Conservation (phyloP, 2,113 vertebrate species). For the Nesospiza acunhae region DNA sequence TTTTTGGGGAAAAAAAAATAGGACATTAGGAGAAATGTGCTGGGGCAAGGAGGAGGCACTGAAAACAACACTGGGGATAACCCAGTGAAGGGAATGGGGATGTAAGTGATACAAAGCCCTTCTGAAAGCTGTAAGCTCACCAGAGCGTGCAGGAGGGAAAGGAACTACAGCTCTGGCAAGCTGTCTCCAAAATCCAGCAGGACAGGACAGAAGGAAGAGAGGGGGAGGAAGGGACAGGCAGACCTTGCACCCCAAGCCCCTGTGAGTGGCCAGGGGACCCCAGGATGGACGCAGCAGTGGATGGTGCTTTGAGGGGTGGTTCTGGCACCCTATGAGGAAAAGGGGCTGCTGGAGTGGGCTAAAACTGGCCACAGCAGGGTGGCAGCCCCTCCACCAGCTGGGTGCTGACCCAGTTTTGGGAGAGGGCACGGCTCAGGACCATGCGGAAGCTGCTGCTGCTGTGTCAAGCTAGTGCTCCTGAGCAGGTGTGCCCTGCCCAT, state of each 20-base stretch:
- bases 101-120: background rate
- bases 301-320: background rate
- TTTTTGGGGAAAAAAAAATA: background rate
- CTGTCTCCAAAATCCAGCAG: background rate
- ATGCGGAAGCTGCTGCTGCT: accelerated
- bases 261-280: no score
- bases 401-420: background rate
- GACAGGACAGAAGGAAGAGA: background rate
- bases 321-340: background rate
- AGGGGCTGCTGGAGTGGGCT: background rate
- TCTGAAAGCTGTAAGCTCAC: background rate
- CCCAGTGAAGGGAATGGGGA: background rate
- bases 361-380: background rate
- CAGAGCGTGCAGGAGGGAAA: background rate
- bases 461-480: accelerated
- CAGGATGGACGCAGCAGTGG: accelerated
- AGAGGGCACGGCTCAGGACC: accelerated
- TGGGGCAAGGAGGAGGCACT: background rate
- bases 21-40: background rate
- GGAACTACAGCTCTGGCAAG: background rate
- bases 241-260: background rate
- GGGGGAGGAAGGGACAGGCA: background rate
- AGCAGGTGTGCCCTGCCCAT: background rate
- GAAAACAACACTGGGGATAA: background rate
- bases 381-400: accelerated